phyloP scores from a whole-genome alignment of 30 jellyfish, hydroid and myxozoan species.

The Mastigias papua region DNA sequence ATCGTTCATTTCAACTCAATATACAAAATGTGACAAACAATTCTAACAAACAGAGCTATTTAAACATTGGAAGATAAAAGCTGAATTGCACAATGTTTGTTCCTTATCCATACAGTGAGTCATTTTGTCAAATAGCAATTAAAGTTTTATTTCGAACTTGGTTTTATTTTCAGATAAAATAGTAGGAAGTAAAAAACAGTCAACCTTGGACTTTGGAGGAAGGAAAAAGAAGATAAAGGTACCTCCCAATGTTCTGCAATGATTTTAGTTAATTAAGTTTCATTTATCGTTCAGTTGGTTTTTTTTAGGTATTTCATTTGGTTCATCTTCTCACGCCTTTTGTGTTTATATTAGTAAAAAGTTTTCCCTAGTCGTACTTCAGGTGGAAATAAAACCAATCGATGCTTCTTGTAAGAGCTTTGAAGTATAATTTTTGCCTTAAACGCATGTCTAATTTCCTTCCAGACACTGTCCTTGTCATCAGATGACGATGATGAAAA shows the following conservation, averaged over 20 bases:
- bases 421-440: too few species aligned
- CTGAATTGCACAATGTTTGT: too few species aligned
- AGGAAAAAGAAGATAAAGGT: conserved; percentile 14
- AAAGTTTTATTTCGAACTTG: not conserved
- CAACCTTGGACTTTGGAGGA: conserved; percentile 38
- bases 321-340: too few species aligned
- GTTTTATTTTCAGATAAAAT: not conserved
- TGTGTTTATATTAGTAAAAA: too few species aligned
- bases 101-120: too few species aligned
- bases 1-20: not conserved
- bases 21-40: too few species aligned
- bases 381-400: too few species aligned
- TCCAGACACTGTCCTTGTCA: conserved; percentile 49
- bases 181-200: conserved; percentile 32
- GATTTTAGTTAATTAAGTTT: not conserved
- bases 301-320: not conserved
- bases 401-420: too few species aligned
- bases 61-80: too few species aligned
- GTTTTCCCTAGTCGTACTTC: too few species aligned
- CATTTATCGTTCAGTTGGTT: not conserved
- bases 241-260: not conserved
- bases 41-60: too few species aligned
- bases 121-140: not conserved
- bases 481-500: conserved; percentile 62
- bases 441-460: too few species aligned